Percentiles rank a stretch among this genome's conserved stretches.
These are phyloP conservation scores for Neotoma lepida DNA, from an alignment of 2,113 vertebrate species.

Conservation along the genomic window DNA sequence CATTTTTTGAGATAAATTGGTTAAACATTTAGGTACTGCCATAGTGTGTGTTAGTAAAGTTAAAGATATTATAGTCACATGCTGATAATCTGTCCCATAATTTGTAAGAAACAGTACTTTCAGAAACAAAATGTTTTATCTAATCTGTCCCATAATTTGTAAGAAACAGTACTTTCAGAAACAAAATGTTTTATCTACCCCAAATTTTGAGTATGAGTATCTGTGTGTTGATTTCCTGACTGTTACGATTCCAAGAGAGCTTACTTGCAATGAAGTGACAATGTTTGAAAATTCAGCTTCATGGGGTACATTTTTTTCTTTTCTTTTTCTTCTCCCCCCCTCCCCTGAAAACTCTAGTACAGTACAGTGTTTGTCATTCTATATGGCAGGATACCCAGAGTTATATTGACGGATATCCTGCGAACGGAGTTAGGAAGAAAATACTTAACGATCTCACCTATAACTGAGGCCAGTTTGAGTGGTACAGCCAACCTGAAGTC, in stretches of 20 bases:
- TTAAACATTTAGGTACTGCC: conserved; percentile 28
- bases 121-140: conserved; percentile 40
- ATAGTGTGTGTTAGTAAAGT: conserved; percentile 8
- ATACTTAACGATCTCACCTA: conserved; percentile 80
- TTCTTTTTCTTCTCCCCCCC: not conserved
- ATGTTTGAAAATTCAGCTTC: conserved; percentile 67
- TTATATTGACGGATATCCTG: conserved; percentile 88
- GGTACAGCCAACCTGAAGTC: conserved; percentile 84
- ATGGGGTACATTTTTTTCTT: conserved; percentile 41
- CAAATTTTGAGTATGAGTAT: conserved; percentile 38
- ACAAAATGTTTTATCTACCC: conserved; percentile 8
- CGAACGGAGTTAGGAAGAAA: conserved; percentile 88
- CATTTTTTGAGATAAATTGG: conserved; percentile 42
- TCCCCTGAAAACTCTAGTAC: conserved; percentile 68
- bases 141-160: conserved; percentile 7
- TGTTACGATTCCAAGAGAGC: conserved; percentile 1
- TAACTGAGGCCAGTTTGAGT: conserved; percentile 83
- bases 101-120: conserved; percentile 29
- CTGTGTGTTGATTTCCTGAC: conserved; percentile 46
- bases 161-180: conserved; percentile 35
- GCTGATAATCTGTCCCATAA: not conserved
- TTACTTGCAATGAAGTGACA: conserved; percentile 52
- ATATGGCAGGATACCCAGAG: conserved; percentile 88
- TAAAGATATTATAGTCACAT: conserved; percentile 2
- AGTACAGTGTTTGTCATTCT: conserved; percentile 82